These are phyloP conservation scores for Actenoides lindsayi DNA, from an alignment of 2,113 vertebrate species.

Conservation along the genomic window DNA sequence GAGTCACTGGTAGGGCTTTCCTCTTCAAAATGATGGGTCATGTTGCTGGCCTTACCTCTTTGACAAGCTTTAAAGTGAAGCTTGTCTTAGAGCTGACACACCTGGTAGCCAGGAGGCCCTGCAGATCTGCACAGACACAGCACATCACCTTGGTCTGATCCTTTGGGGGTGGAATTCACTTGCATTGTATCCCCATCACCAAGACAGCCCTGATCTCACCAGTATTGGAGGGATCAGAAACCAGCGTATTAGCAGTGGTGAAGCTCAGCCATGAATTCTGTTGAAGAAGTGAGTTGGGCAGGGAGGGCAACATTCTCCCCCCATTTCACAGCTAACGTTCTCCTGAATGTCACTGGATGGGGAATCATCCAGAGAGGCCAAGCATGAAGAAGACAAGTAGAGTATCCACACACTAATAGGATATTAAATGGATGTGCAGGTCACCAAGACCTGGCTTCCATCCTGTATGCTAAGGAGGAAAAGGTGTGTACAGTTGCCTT, in stretches of 20 bases:
- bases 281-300: neutral
- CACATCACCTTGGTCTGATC: neutral
- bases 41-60: neutral
- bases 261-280: neutral
- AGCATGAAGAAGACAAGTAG: neutral
- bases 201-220: neutral
- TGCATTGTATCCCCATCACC: neutral
- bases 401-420: neutral
- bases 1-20: neutral
- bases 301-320: neutral
- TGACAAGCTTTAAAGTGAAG: neutral
- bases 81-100: neutral
- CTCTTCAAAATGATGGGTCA: neutral
- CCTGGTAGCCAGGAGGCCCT: neutral
- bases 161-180: neutral
- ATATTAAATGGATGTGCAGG: neutral
- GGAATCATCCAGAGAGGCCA: neutral
- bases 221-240: neutral
- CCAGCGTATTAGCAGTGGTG: neutral
- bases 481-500: neutral
- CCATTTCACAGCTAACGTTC: neutral
- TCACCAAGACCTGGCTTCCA: neutral
- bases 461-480: neutral
- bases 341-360: neutral
- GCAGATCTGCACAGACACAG: neutral